Evolutionary conservation across 2,797 vertebrate species (phyloP), one percentile per base, ranked within the genome.

Genomic region (Mallotus villosus): DNA sequence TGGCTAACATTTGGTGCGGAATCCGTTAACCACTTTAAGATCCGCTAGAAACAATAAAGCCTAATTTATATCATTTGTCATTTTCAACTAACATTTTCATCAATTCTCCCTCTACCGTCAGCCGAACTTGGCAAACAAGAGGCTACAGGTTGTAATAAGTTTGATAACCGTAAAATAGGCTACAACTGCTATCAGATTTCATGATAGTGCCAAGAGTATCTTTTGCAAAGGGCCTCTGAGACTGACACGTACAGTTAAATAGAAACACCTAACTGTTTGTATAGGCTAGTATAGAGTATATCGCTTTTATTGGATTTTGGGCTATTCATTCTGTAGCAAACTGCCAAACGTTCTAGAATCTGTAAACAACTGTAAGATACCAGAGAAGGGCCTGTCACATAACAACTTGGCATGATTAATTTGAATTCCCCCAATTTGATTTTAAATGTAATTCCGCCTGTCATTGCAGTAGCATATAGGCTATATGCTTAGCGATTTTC

Each of bases 371-470:
- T 71, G 63, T 72, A 77, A 74, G 27, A 19, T 2, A 34, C 17
- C 68, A 72, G 41, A 60, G 19, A 53, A 62, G 55, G 70, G 79
- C 74, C 74, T 75, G 58, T 68, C 22, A 60, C 65, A 66, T 25
- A 68, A 63, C 72, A 72, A 27, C 32, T 32, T 70, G 25, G 25
- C 34, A 51, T 57, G 64, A 78, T 67, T 71, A 74, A 58, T 76
- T 67, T 73, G 16, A 77, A 73, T 74, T 19, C 29, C 62, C 68
- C 63, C 62, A 63, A 81, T 81, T 86, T 81, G 75, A 64, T 75
- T 72, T 71, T 74, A 74, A 80, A 80, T 78, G 70, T 77, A 63
- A 29, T 74, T 63, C 75, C 86, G 87, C 77, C 86, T 83, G 64
- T 74, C 68, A 67, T 80, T 77, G 79, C 87, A 84, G 80, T 67